Percentiles rank a stretch among this genome's conserved stretches.
These are phyloP conservation scores for Rhizoglyphus robini DNA, from an alignment of 1,140 invertebrate genomes.

Conservation along the genomic window DNA sequence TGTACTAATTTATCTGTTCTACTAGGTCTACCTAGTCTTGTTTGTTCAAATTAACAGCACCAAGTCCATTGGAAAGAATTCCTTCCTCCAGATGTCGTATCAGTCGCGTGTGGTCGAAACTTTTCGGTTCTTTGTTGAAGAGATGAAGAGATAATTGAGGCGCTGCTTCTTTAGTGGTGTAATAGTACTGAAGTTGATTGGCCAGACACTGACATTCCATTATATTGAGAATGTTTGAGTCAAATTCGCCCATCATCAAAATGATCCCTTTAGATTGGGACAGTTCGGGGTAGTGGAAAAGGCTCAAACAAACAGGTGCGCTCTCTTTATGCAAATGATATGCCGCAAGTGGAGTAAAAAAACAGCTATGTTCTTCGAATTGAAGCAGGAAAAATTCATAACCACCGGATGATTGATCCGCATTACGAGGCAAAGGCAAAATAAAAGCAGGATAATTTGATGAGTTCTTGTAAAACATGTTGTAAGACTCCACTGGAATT, in stretches of 20 bases:
- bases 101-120: constrained; percentile 22
- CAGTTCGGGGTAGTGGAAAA: constrained; percentile 19
- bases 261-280: constrained; percentile 13
- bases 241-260: constrained; percentile 20
- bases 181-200: constrained; percentile 25
- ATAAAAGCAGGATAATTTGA: constrained; percentile 18
- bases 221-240: constrained; percentile 14
- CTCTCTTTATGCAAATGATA: constrained; percentile 19
- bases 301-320: constrained; percentile 4
- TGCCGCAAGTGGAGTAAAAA: constrained; percentile 18
- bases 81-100: constrained; percentile 22
- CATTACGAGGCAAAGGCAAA: not conserved
- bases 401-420: not conserved
- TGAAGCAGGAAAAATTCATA: constrained; percentile 20
- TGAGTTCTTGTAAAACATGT: constrained; percentile 7
- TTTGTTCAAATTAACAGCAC: not conserved
- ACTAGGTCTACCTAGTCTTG: too few relatives aligned
- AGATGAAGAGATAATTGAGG: constrained; percentile 19
- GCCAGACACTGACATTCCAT: constrained; percentile 24
- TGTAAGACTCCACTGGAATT: constrained; percentile 8
- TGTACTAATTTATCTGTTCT: too few relatives aligned
- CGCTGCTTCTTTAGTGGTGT: constrained; percentile 18
- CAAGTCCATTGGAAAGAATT: not conserved
- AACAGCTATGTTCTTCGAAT: constrained; percentile 13
- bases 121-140: constrained; percentile 23